Base-by-base conservation (phyloP, 2,888 invertebrate species). In the Idaea straminata region DNA sequence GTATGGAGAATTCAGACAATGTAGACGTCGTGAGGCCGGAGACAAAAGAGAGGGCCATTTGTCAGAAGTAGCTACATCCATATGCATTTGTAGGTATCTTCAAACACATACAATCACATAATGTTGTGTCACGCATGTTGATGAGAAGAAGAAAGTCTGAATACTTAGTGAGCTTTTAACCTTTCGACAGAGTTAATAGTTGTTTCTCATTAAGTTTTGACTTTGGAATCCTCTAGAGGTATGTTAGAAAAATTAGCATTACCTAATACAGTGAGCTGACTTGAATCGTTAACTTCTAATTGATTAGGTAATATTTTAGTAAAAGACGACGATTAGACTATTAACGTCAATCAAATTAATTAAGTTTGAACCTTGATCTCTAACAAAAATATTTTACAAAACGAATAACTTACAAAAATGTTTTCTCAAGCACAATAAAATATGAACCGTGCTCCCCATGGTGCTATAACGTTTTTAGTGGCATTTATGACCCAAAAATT, bases 21-120 rank as follows among this genome's bases (percentile, higher is more conserved):
- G 79, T 81, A 82, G 83, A 78, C 78, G 82, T 83, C 82, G 80
- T 83, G 79, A 81, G 79, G 68, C 73, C 72, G 78, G 86, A 87
- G 87, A 88, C 89, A 89, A 89, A 87, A 86, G 79, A 74, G 66
- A 81, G 77, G 76, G 80, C 85, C 83, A 87, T 89, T 88, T 86
- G 86, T 88, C 87, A 86, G 82, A 80, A 81, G 75, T 73, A 76
- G 47, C 47, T 13, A 47, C 47, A 47, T 47, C 47, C 47, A 47
- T 47, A 47, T 47, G 47, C 47, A 47, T 47, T 47, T 4, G 7
- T 47, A 3, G 36, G 47, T 47, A 47, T 47, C 47, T 47, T 47
- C 47, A 47, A 47, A 47, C 77, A 78, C 74, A 81, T 77, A 81
- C 82, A 82, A 82, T 82, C 82, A 77, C 75, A 74, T 72, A 7